Base-by-base conservation (phyloP, 1,140 invertebrate species). In the Drosophila sechellia region DNA sequence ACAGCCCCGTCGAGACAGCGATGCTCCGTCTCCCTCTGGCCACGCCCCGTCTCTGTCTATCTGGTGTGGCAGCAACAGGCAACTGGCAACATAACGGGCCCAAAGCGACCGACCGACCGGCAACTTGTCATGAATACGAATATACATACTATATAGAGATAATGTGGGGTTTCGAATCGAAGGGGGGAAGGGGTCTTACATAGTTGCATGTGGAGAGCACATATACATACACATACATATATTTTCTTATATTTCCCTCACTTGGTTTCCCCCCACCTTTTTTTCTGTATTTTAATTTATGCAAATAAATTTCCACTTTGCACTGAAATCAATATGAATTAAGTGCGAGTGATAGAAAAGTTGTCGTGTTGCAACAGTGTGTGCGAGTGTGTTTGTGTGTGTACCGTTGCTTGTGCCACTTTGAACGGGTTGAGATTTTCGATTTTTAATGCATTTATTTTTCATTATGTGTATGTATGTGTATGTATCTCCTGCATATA, bases 261-360 rank as follows among this genome's bases (percentile, higher is more conserved):
- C 39, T 54, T 20, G 42, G 20, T 65, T 58, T 59, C 45, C 35
- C 12, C 35, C 12, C 27, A 6, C 27, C 27, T 39, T 31, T 61
- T 63, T 52, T 54, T 68, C 49, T 76, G 54, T 60, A 75, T 80
- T 90, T 80, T 86, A 90, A 90, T 90, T 90, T 90, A 90, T 90
- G 86, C 86, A 90, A 90, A 90, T 90, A 90, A 90, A 90, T 87
- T 86, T 90, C 86, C 86, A 90, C 86, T 90, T 86, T 90, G 86
- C 86, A 90, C 86, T 77, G 86, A 90, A 90, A 90, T 90, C 86
- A 90, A 90, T 90, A 83, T 83, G 79, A 90, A 90, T 90, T 90
- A 90, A 79, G 86, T 85, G 81, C 81, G 80, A 87, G 84, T 87
- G 84, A 87, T 87, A 87, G 84, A 87, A 89, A 84, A 89, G 84